phyloP scores from a whole-genome alignment of 2,797 vertebrate species.

The Macrochelys suwanniensis region DNA sequence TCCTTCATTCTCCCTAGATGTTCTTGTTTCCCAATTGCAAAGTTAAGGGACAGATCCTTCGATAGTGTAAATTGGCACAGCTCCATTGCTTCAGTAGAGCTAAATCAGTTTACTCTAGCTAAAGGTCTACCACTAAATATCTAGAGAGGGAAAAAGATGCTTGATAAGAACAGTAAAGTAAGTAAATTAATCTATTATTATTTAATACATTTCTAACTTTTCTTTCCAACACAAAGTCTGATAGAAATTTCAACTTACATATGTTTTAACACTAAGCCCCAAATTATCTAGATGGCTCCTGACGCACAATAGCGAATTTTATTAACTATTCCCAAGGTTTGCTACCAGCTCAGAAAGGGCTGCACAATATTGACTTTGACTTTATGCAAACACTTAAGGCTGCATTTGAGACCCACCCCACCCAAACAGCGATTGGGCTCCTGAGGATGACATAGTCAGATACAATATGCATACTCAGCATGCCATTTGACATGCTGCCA shows the following conservation, averaged over 20 bases:
- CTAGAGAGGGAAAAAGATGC: background rate
- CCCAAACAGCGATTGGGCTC: background rate
- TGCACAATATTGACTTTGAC: rapidly evolving
- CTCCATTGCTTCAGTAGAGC: background rate
- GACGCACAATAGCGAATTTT: background rate
- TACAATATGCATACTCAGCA: background rate
- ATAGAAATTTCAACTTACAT: conserved; percentile 38
- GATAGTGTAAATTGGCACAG: conserved; percentile 15
- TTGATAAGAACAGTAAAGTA: conserved; percentile 21
- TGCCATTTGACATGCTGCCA: background rate
- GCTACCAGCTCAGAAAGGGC: background rate
- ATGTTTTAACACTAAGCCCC: conserved; percentile 32
- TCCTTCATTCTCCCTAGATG: background rate
- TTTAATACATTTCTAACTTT: conserved; percentile 50
- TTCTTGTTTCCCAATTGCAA: rapidly evolving
- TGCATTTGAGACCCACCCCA: background rate
- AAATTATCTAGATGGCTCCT: background rate
- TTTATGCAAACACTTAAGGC: rapidly evolving
- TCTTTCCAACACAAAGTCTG: background rate
- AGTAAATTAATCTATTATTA: conserved; percentile 54
- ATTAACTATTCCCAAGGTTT: conserved; percentile 17
- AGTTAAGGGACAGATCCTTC: background rate
- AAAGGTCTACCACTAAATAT: conserved; percentile 28
- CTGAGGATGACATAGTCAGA: rapidly evolving
- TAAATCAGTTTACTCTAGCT: conserved; percentile 28